Base-by-base conservation (phyloP, 2,888 invertebrate genomes). In the Buathra laborator region DNA sequence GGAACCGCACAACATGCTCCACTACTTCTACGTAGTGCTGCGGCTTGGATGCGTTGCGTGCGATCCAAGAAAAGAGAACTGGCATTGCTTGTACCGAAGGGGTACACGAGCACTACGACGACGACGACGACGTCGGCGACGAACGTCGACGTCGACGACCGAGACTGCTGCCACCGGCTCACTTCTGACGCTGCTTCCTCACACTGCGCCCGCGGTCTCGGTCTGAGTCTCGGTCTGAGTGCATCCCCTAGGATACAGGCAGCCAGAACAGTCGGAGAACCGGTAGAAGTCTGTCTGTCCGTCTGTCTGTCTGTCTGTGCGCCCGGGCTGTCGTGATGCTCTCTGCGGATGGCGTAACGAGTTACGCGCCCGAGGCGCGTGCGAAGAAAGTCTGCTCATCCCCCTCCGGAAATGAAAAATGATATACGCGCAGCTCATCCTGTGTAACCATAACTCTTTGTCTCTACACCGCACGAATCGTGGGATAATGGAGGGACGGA, bases 221-320 rank as follows among this genome's bases (percentile, higher is more conserved):
- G 83, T 82, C 85, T 82, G 80, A 83, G 86, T 86, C 79, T 29
- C 82, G 82, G 89, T 87, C 88, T 89, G 87, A 90, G 89, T 90
- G 88, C 89, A 90, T 86, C 89, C 89, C 88, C 88, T 89, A 88
- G 87, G 88, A 88, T 87, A 87, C 87, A 82, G 82, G 6, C 86
- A 86, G 78, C 83, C 67, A 56, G 53, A 32, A 67, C n/a, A 78
- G 59, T 43, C 12, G 14, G 43, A 51, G 71, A 29, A 62, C 29
- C 56, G 37, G 46, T 71, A 67, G 19, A 66, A 67, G 78, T 74
- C 72, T 77, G 84, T 75, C 78, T 71, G 77, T 81, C 82, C 67
- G 68, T 32, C 83, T 81, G 66, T 64, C 66, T 53, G 79, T 77
- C 79, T 66, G 51, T 46, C 53, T 68, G 67, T 70, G 77, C 44